These are phyloP conservation scores for Conopomorpha cramerella DNA, from an alignment of 1,140 invertebrate genomes.

Conservation along the genomic window DNA sequence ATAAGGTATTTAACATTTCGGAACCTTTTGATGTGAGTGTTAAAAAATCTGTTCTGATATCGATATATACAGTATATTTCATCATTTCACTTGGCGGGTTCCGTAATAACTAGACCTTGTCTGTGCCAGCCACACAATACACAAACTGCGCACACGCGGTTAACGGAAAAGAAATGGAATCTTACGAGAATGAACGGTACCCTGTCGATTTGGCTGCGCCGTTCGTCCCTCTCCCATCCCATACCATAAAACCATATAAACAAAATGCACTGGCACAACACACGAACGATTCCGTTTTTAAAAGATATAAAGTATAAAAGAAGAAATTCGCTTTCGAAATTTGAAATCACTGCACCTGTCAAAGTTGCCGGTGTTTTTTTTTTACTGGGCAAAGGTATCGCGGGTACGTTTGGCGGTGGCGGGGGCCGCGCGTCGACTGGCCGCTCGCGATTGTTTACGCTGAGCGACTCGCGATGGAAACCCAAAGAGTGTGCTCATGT, in stretches of 20 bases:
- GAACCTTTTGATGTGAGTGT: too few relatives aligned
- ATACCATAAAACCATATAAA: too few relatives aligned
- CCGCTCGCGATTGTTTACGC: slow-evolving; percentile 51
- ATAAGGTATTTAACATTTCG: too few relatives aligned
- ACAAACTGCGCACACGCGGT: slow-evolving; percentile 20
- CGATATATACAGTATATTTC: too few relatives aligned
- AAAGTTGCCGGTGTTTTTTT: slow-evolving; percentile 10
- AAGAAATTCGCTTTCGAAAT: slow-evolving; percentile 11
- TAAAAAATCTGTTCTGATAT: too few relatives aligned
- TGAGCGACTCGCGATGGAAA: slow-evolving; percentile 3
- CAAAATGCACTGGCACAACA: too few relatives aligned
- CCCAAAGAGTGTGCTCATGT: slow-evolving; percentile 1
- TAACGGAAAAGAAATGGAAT: slow-evolving; percentile 18
- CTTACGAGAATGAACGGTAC: slow-evolving; percentile 16
- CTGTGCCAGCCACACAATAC: too few relatives aligned
- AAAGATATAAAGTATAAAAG: too few relatives aligned
- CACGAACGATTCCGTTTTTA: slow-evolving; percentile 27
- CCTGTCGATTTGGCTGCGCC: too few relatives aligned
- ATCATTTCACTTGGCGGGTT: too few relatives aligned
- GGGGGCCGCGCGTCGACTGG: slow-evolving; percentile 36
- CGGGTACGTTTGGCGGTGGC: slow-evolving; percentile 22
- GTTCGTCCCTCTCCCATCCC: too few relatives aligned
- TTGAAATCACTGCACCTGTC: slow-evolving; percentile 18
- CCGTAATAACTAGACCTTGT: too few relatives aligned
- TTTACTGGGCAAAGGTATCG: neutral